Base-by-base conservation (phyloP, 1,140 invertebrate genomes). In the Caenorhabditis brenneri region DNA sequence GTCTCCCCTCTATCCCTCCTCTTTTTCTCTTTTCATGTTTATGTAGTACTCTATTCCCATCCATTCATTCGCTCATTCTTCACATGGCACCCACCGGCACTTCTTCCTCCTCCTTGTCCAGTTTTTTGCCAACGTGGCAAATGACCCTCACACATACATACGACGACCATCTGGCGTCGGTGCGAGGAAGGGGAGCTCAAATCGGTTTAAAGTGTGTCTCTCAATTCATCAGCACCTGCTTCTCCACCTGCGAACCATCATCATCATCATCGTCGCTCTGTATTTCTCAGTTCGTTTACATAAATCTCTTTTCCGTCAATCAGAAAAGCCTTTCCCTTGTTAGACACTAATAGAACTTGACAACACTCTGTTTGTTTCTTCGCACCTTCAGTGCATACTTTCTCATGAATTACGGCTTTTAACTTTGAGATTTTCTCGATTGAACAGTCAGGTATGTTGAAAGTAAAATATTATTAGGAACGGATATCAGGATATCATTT, bases 111-210 rank as follows among this genome's bases (percentile, higher is more conserved):
- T 2, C 53, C 22, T n/a, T 10, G 1, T n/a, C 53, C 3, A 6
- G 31, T 74, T 74, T 74, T 74, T 74, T 74, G 36, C 36, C 65
- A 74, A 74, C 65, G 65, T 74, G 65, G 65, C 65, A 74, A 74
- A 19, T 74, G 65, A 74, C 65, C 65, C 65, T 22, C 58, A 65
- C 39, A 42, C 39, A 42, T 6, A 42, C 5, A 5, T 6, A 5
- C 39, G 6, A 3, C 58, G 65, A 74, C 65, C 65, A 74, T 74
- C 65, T 74, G 65, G 65, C 65, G 65, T 74, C 65, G 19, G 65
- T 74, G 65, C 65, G 10, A 31, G 58, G 31, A 24, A 31, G 58
- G 31, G 58, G 58, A 16, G 29, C 58, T 36, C 58, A 16, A n/a
- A 15, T 65, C 58, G 58, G 58, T 65, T 65, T 65, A 65, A 36